Conservation (phyloP, 2,797 vertebrate species). For the Halcyon leucocephala region DNA sequence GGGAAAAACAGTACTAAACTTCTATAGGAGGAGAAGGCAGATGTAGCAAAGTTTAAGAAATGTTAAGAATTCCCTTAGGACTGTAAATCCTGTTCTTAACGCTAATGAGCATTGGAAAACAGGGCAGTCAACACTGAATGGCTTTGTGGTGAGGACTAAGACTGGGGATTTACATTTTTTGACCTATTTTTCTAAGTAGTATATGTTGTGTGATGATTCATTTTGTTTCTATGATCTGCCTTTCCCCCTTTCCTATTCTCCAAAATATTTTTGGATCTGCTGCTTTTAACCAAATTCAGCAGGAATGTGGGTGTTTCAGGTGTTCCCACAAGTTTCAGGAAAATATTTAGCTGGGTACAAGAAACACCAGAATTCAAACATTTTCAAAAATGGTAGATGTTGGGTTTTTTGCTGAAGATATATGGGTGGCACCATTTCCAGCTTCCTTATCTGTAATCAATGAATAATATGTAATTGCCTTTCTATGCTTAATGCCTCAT, state of each 20-base stretch:
- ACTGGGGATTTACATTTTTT: not conserved
- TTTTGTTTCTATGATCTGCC: not conserved
- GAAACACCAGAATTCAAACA: not conserved
- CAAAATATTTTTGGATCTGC: not conserved
- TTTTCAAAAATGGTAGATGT: not conserved
- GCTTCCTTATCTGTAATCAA: not conserved
- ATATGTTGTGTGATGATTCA: not conserved
- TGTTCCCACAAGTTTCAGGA: not conserved
- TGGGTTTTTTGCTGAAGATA: not conserved
- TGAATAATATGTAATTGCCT: not conserved
- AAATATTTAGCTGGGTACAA: not conserved
- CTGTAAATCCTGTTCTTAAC: not conserved
- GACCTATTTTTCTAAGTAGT: not conserved
- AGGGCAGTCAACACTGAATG: not conserved
- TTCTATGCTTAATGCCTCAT: not conserved
- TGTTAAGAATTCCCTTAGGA: not conserved
- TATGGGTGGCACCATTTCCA: not conserved
- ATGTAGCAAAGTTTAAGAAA: not conserved
- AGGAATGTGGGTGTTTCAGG: not conserved
- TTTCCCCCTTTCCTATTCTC: not conserved
- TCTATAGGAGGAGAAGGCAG: not conserved
- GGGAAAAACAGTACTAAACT: not conserved
- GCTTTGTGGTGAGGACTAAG: not conserved
- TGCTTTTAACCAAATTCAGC: not conserved
- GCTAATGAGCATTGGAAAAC: not conserved